Conservation (phyloP, 1,140 invertebrate genomes). For the Drosophila rhopaloa region DNA sequence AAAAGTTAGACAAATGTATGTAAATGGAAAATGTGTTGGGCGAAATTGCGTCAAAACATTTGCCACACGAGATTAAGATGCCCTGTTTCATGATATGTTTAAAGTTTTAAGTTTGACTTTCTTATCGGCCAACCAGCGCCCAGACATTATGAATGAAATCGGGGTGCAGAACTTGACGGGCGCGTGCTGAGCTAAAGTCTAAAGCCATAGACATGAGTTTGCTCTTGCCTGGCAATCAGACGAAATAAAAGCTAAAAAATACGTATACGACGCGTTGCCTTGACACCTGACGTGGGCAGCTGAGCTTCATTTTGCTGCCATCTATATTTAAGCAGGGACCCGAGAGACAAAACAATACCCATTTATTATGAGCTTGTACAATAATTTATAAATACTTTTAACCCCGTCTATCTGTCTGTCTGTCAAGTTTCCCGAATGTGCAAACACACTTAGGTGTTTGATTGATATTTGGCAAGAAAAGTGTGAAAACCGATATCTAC, state of each 20-base stretch:
- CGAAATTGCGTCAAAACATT: conserved; percentile 68
- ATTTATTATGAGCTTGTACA: conserved; percentile 47
- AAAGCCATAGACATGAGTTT: conserved; percentile 32
- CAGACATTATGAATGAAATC: conserved; percentile 46
- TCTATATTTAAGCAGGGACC: conserved; percentile 28
- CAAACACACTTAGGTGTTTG: conserved; percentile 39
- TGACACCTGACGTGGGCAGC: conserved; percentile 42
- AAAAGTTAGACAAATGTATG: conserved; percentile 73
- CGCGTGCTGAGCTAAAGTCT: conserved; percentile 33
- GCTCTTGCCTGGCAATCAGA: conserved; percentile 17
- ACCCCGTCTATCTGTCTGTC: conserved; percentile 34
- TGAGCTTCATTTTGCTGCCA: conserved; percentile 18
- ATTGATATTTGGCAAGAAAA: conserved; percentile 51
- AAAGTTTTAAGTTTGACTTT: conserved; percentile 42
- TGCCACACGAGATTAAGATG: conserved; percentile 69
- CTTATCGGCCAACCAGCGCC: conserved; percentile 32
- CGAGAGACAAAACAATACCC: conserved; percentile 23
- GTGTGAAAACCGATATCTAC: conserved; percentile 62
- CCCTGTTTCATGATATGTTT: conserved; percentile 43
- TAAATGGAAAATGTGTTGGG: conserved; percentile 50
- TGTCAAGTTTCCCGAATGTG: conserved; percentile 45
- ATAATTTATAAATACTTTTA: conserved; percentile 53
- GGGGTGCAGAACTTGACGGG: conserved; percentile 3
- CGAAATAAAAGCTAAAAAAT: conserved; percentile 42
- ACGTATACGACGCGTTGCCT: conserved; percentile 53